phyloP scores from a whole-genome alignment of 2,113 vertebrate species.

The Peromyscus maniculatus region DNA sequence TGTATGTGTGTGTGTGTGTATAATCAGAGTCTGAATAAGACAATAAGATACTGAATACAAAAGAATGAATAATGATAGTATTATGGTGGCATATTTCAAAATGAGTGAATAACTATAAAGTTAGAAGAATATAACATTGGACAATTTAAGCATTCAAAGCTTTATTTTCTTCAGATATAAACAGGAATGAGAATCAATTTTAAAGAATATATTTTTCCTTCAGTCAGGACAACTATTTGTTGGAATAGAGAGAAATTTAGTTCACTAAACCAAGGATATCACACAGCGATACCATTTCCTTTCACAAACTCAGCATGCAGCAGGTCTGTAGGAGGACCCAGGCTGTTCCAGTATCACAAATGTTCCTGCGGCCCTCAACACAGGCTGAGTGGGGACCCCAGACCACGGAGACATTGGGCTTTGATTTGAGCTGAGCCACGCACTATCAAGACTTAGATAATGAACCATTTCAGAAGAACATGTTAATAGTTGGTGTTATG shows the following conservation, averaged over 20 bases:
- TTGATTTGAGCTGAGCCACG: neutral
- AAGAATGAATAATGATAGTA: conserved; percentile 8
- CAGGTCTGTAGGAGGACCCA: neutral
- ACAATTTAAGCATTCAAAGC: neutral
- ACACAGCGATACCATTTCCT: neutral
- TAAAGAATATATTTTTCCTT: conserved; percentile 24
- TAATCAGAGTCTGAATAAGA: neutral
- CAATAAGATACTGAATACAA: conserved; percentile 1
- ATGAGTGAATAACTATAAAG: neutral
- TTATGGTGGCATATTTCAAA: neutral
- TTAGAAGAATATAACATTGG: neutral
- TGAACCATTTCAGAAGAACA: conserved; percentile 7
- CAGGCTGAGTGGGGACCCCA: neutral
- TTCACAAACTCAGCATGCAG: neutral
- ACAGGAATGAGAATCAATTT: neutral
- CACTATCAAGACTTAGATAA: conserved; percentile 19
- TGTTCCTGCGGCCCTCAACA: neutral
- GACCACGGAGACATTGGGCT: neutral
- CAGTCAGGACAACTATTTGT: neutral
- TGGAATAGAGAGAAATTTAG: neutral
- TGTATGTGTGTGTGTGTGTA: too few species aligned
- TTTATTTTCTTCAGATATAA: conserved; percentile 42
- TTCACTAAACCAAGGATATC: neutral
- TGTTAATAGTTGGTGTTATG: neutral
- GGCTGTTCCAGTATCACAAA: neutral